Conservation (phyloP, 2,797 vertebrate species). For the Sebastiscus albofasciatus region DNA sequence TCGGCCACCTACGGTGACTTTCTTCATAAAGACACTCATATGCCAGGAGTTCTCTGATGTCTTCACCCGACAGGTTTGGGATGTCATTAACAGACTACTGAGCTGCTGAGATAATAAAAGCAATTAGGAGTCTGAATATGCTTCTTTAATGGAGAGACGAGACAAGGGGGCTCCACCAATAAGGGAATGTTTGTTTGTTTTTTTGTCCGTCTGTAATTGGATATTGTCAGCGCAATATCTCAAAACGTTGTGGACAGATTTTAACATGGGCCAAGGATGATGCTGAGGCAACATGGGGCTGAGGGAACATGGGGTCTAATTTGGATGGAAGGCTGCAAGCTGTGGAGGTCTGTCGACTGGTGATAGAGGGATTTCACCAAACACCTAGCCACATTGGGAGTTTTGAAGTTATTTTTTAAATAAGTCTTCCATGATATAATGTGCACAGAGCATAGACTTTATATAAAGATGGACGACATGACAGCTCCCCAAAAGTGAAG, state of each 20-base stretch:
- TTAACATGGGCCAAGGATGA: background rate
- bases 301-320: background rate
- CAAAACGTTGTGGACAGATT: background rate
- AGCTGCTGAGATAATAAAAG: conserved; percentile 36
- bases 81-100: conserved; percentile 33
- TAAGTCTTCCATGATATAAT: background rate
- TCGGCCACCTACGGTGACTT: conserved; percentile 16
- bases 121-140: conserved; percentile 20
- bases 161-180: background rate
- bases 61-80: conserved; percentile 21
- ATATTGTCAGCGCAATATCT: background rate
- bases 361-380: background rate
- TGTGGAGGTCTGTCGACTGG: background rate
- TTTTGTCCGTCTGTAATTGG: background rate
- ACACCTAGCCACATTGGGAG: background rate
- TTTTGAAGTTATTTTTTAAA: background rate
- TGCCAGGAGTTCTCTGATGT: conserved; percentile 13
- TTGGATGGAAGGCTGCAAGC: background rate
- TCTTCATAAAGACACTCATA: background rate
- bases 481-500: too few species aligned
- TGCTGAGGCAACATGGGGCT: background rate
- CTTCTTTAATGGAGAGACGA: background rate
- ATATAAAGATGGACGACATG: too few species aligned
- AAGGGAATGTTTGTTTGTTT: background rate
- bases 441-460: background rate